Evolutionary conservation across 2,888 invertebrate species (phyloP).

Genomic region (Melanophora roralis): DNA sequence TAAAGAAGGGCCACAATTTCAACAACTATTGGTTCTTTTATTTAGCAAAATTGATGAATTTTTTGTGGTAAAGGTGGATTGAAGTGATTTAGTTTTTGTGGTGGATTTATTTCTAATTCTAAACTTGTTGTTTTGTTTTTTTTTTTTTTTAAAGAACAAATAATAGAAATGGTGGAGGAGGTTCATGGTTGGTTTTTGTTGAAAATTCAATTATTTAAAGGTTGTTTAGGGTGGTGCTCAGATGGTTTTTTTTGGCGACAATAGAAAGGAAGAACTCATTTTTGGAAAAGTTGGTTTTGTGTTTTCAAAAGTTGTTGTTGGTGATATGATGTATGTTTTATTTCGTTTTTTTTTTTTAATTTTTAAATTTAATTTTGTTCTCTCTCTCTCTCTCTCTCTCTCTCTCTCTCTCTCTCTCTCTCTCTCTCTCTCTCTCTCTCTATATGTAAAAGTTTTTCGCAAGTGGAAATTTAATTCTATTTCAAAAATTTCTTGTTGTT

Average conservation of each 20-base stretch:
- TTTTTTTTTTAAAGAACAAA: conserved; percentile 15
- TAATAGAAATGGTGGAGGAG: conserved; percentile 43
- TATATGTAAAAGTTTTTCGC: neutral
- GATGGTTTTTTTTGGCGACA: neutral
- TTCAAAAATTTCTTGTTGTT: conserved; percentile 38
- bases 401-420: no score
- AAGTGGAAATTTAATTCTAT: conserved; percentile 30
- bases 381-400: no score
- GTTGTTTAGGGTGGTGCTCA: conserved; percentile 37
- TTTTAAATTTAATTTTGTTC: neutral
- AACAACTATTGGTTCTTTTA: no score
- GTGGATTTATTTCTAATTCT: conserved; percentile 10
- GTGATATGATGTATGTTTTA: conserved; percentile 10
- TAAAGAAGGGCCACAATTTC: neutral
- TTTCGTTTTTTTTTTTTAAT: neutral
- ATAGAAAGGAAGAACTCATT: conserved; percentile 35
- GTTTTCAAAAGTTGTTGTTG: conserved; percentile 29
- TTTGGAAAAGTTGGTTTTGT: neutral
- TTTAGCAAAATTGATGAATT: conserved; percentile 18
- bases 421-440: conserved; percentile 3
- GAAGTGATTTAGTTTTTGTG: conserved; percentile 11
- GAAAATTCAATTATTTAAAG: conserved; percentile 29
- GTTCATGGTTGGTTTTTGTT: conserved; percentile 25
- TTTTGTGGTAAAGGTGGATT: conserved; percentile 8
- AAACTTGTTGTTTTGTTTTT: conserved; percentile 23